These are phyloP conservation scores for Siniperca knerii DNA, from an alignment of 2,113 vertebrate genomes.

Conservation along the genomic window DNA sequence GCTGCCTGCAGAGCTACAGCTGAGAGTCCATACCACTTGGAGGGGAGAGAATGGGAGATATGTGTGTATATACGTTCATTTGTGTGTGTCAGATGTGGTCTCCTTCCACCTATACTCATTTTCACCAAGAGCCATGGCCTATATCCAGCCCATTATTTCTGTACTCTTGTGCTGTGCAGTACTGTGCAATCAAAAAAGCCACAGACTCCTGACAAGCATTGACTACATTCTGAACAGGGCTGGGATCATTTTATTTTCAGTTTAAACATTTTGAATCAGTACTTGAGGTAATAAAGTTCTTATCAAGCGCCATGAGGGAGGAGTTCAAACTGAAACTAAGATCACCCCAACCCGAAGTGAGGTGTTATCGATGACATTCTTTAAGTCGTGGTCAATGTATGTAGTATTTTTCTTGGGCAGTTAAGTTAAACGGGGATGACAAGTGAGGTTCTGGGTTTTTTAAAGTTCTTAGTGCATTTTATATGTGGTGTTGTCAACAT, in stretches of 20 bases:
- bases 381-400: slow-evolving; percentile 70
- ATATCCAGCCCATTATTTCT: slow-evolving; percentile 47
- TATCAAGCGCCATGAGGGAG: slow-evolving; percentile 40
- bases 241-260: slow-evolving; percentile 62
- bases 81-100: slow-evolving; percentile 29
- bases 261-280: slow-evolving; percentile 46
- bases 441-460: slow-evolving; percentile 66
- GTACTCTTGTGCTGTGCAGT: slow-evolving; percentile 49
- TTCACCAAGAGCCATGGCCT: slow-evolving; percentile 39
- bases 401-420: slow-evolving; percentile 25
- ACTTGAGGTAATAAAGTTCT: slow-evolving; percentile 47
- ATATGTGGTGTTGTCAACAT: slow-evolving; percentile 59
- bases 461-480: slow-evolving; percentile 69
- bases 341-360: slow-evolving; percentile 57
- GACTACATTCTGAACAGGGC: slow-evolving; percentile 75
- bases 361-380: slow-evolving; percentile 78
- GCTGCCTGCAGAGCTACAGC: slow-evolving; percentile 37
- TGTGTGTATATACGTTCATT: slow-evolving; percentile 18
- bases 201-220: slow-evolving; percentile 60
- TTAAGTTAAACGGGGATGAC: slow-evolving; percentile 17
- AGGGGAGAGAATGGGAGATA: slow-evolving; percentile 22
- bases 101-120: slow-evolving; percentile 29
- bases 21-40: slow-evolving; percentile 29
- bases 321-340: slow-evolving; percentile 61
- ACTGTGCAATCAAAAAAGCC: slow-evolving; percentile 50